Base-by-base conservation (phyloP, 2,113 vertebrate genomes). In the Porphyrio hochstetteri region DNA sequence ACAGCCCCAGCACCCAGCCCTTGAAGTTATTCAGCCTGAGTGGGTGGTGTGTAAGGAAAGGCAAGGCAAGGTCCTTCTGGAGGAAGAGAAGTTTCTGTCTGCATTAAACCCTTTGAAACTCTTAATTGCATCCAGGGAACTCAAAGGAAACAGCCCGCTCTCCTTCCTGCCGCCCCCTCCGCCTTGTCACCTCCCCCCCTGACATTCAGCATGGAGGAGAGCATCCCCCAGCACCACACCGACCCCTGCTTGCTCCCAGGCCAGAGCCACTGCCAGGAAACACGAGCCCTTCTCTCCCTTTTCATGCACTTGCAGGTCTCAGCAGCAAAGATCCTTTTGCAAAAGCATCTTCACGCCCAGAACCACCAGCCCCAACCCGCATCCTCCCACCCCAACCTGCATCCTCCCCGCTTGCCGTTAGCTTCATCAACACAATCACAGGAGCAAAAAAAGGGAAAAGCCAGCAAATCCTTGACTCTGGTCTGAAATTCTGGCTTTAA, bases 401-500 rank as follows among this genome's bases (percentile, higher is more conserved):
- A 38, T 23, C 59, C 82, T 71, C 84, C 85, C 10, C 24, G 53
- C 74, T 14, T 14, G 40, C 56, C 53, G 8, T 64, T 3, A 59
- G 75, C 88, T 88, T 64, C 88, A 75, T n/a, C 85, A 64, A 86
- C 82, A 36, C 84, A 17, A 35, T 29, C 59, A 14, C 48, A 36
- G 0, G 18, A 8, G 1, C 42, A 31, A 86, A 7, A 5, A 76
- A 53, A 52, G 63, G 3, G 28, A 33, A 2, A 76, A 64, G 24
- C 69, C 61, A 76, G 61, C 80, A 79, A 92, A 96, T 87, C 95
- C 91, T 93, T 46, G 72, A 75, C 82, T 92, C 82, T 17, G 42
- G 81, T 82, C 82, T 56, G 75, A 80, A 95, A 93, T 82, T 84
- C 88, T 13, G 83, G 93, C 68, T 94, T 96, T 94, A 84, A 92